phyloP scores from a whole-genome alignment of 1,140 invertebrate species.

The Lamellibrachia luymesi region DNA sequence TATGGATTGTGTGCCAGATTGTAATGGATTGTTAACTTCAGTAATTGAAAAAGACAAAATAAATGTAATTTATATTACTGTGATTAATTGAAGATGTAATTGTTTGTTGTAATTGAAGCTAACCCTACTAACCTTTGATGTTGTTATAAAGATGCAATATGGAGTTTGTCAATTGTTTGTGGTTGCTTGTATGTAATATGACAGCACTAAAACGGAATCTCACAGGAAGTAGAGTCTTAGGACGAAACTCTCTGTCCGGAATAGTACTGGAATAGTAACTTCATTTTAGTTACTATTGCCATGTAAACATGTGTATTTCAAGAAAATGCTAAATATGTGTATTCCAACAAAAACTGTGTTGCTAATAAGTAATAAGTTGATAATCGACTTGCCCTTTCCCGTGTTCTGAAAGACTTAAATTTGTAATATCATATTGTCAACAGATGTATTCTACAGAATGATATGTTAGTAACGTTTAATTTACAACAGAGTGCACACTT shows the following conservation, averaged over 20 bases:
- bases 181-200: neutral
- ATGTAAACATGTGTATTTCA: neutral
- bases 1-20: no score
- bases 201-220: neutral
- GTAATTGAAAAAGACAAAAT: neutral
- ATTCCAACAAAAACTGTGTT: no score
- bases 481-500: neutral
- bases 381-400: neutral
- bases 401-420: neutral
- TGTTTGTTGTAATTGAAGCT: neutral
- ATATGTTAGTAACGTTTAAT: neutral
- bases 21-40: neutral
- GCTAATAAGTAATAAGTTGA: neutral
- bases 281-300: neutral
- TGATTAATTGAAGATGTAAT: neutral
- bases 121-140: neutral
- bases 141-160: neutral
- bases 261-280: neutral
- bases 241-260: neutral
- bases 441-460: neutral
- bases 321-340: neutral
- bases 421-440: neutral
- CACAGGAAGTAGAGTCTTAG: neutral
- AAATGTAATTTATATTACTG: neutral
- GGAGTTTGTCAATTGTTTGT: neutral